These are phyloP conservation scores for Leuctra nigra DNA, from an alignment of 2,888 invertebrate genomes.

Conservation along the genomic window DNA sequence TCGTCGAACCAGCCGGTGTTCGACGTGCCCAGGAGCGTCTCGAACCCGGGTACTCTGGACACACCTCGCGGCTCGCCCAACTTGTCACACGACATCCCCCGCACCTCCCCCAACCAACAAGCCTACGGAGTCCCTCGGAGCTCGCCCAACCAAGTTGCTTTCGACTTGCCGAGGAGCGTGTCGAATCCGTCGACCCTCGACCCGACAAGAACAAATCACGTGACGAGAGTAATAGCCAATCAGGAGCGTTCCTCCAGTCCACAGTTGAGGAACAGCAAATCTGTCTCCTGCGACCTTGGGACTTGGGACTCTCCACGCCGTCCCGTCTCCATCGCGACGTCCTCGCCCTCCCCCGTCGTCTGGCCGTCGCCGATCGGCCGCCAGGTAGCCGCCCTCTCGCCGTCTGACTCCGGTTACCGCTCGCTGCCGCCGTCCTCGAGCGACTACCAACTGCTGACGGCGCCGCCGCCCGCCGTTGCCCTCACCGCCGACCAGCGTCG, in stretches of 20 bases:
- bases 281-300: slow-evolving; percentile 32
- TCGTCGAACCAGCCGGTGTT: neutral
- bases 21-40: neutral
- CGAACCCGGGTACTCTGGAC: too few relatives aligned
- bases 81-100: too few relatives aligned
- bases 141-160: neutral
- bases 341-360: slow-evolving; percentile 36
- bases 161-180: slow-evolving; percentile 21
- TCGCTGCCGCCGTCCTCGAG: slow-evolving; percentile 53
- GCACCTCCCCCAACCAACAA: neutral
- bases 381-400: slow-evolving; percentile 36
- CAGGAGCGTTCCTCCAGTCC: slow-evolving; percentile 37
- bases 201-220: slow-evolving; percentile 34
- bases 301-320: slow-evolving; percentile 41
- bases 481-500: slow-evolving; percentile 32
- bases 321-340: slow-evolving; percentile 57
- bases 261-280: too few relatives aligned
- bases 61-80: too few relatives aligned
- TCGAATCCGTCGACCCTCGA: slow-evolving; percentile 26
- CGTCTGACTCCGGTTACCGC: slow-evolving; percentile 46
- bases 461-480: slow-evolving; percentile 31
- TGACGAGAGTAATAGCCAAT: too few relatives aligned
- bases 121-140: neutral
- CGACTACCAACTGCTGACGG: slow-evolving; percentile 54
- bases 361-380: slow-evolving; percentile 11